phyloP scores from a whole-genome alignment of 1,140 invertebrate species.

The Bactericera cockerelli region DNA sequence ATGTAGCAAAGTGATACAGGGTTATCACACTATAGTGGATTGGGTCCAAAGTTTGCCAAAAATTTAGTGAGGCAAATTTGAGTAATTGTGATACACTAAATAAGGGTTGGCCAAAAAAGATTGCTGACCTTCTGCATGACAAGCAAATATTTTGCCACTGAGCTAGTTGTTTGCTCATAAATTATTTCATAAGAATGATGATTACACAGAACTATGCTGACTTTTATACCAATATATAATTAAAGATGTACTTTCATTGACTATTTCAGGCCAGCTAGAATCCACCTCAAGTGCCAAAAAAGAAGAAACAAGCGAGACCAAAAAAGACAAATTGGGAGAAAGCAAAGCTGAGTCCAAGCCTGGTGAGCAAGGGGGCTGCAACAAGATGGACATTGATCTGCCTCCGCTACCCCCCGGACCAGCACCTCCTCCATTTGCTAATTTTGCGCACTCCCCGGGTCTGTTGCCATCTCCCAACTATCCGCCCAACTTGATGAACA shows the following conservation, averaged over 20 bases:
- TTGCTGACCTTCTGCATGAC: no score
- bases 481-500: background rate
- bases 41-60: background rate
- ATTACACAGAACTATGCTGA: no score
- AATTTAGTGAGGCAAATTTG: no score
- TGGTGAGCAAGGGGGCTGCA: background rate
- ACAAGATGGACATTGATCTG: background rate
- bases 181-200: no score
- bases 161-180: no score
- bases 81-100: background rate
- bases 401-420: slow-evolving; percentile 1
- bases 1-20: background rate
- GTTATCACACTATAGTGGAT: background rate
- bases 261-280: no score
- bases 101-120: background rate
- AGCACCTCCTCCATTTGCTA: background rate
- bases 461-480: background rate
- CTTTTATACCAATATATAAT: no score
- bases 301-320: background rate
- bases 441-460: background rate
- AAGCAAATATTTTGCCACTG: no score
- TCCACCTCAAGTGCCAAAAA: no score
- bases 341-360: background rate
- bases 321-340: background rate
- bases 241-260: no score